A percentile compares a stretch with the other conserved stretches of the same genome.
phyloP scores from a whole-genome alignment of 2,797 vertebrate species.

The Balearica regulorum region DNA sequence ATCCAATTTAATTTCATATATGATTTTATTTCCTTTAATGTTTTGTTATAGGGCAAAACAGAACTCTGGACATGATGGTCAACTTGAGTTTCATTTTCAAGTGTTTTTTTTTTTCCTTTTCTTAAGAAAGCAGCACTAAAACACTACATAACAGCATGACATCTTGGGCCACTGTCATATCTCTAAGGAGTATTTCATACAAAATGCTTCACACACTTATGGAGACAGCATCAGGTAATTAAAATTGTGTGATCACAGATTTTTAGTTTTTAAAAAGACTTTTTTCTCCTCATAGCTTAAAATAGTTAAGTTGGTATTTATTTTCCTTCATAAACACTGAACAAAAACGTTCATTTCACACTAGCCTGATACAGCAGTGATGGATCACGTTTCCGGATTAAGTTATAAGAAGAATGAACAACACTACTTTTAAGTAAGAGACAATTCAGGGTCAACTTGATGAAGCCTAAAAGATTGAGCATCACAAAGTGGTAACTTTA shows the following conservation, averaged over 20 bases:
- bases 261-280: neutral
- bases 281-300: too few species aligned
- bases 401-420: too few species aligned
- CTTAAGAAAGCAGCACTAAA: neutral
- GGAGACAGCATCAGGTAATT: neutral
- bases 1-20: neutral
- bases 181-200: neutral
- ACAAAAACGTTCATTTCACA: too few species aligned
- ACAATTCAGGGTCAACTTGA: too few species aligned
- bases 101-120: neutral
- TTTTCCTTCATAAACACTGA: too few species aligned
- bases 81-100: neutral
- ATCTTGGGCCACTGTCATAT: neutral
- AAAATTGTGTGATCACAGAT: neutral
- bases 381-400: too few species aligned
- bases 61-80: neutral
- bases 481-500: too few species aligned
- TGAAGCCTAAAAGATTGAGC: too few species aligned
- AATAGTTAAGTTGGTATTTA: too few species aligned
- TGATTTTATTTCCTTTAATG: neutral
- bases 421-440: too few species aligned
- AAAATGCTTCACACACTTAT: neutral
- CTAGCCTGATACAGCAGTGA: too few species aligned
- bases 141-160: neutral
- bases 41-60: neutral